Conservation (phyloP, 1,140 invertebrate genomes). For the Pectinophora gossypiella region DNA sequence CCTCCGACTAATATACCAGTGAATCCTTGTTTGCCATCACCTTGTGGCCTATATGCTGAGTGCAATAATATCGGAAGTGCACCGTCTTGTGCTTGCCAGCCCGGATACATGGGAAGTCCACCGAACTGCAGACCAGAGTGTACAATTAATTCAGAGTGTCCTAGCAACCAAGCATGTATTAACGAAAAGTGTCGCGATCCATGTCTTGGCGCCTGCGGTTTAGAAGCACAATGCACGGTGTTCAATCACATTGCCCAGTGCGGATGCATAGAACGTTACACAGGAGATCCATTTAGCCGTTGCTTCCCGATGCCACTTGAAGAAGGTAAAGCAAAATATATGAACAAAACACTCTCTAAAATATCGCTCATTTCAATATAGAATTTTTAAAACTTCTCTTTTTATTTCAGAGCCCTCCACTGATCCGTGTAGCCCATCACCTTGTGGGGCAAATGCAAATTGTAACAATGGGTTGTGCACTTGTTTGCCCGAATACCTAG, state of each 20-base stretch:
- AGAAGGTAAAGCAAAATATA: conserved; percentile 41
- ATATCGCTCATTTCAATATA: neutral
- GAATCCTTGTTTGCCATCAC: conserved; percentile 84
- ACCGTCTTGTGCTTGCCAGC: conserved; percentile 81
- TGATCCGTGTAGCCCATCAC: conserved; percentile 58
- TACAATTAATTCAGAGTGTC: conserved; percentile 84
- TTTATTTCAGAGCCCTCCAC: conserved; percentile 1
- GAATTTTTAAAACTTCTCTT: too few species aligned
- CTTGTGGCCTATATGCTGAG: conserved; percentile 83
- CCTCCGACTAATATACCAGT: conserved; percentile 55
- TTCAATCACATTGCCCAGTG: conserved; percentile 87
- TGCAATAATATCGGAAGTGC: conserved; percentile 80
- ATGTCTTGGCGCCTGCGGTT: conserved; percentile 82
- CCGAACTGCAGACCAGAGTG: conserved; percentile 86
- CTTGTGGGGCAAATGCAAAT: conserved; percentile 75
- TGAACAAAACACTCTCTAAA: neutral
- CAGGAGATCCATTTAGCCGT: conserved; percentile 62
- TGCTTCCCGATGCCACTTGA: conserved; percentile 52
- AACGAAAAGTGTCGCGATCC: conserved; percentile 84
- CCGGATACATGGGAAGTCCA: conserved; percentile 80
- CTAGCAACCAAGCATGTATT: conserved; percentile 81
- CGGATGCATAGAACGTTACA: conserved; percentile 76
- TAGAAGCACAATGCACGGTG: conserved; percentile 80
- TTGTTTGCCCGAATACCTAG: conserved; percentile 81
- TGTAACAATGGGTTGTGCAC: conserved; percentile 77